Conservation (phyloP, 2,888 invertebrate species). For the Amiota communis region DNA sequence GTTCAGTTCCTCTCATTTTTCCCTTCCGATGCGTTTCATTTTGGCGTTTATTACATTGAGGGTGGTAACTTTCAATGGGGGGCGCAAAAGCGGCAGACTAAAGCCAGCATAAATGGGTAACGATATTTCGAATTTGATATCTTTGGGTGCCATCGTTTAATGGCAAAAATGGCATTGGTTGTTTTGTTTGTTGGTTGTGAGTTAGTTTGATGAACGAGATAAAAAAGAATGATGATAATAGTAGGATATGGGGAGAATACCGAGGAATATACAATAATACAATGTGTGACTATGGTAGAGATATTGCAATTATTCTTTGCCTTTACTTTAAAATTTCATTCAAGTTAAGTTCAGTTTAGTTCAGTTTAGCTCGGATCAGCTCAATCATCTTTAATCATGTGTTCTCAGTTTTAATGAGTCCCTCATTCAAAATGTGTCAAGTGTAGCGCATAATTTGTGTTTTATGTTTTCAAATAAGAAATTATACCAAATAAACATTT, state of each 20-base stretch:
- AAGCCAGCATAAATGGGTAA: slow-evolving; percentile 52
- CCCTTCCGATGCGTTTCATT: slow-evolving; percentile 1
- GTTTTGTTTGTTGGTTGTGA: not conserved
- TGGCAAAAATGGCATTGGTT: slow-evolving; percentile 40
- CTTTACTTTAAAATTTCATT: not conserved
- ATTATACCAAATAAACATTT: slow-evolving; percentile 1
- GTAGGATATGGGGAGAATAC: no score
- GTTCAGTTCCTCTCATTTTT: not conserved
- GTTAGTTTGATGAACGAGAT: not conserved
- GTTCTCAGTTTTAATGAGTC: no score
- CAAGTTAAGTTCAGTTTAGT: not conserved
- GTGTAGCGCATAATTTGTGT: slow-evolving; percentile 31
- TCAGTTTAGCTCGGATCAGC: no score
- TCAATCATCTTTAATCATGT: no score
- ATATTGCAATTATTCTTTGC: no score
- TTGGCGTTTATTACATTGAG: not conserved
- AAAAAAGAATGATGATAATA: no score
- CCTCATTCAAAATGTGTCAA: slow-evolving; percentile 56
- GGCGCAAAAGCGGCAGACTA: not conserved
- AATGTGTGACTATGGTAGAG: slow-evolving; percentile 57
- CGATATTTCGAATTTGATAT: slow-evolving; percentile 68
- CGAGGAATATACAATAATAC: slow-evolving; percentile 21
- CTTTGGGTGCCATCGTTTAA: slow-evolving; percentile 68
- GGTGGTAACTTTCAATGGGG: slow-evolving; percentile 38
- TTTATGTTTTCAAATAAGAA: not conserved